phyloP scores from a whole-genome alignment of 2,888 invertebrate genomes.

The Lordiphosa andalusiaca region DNA sequence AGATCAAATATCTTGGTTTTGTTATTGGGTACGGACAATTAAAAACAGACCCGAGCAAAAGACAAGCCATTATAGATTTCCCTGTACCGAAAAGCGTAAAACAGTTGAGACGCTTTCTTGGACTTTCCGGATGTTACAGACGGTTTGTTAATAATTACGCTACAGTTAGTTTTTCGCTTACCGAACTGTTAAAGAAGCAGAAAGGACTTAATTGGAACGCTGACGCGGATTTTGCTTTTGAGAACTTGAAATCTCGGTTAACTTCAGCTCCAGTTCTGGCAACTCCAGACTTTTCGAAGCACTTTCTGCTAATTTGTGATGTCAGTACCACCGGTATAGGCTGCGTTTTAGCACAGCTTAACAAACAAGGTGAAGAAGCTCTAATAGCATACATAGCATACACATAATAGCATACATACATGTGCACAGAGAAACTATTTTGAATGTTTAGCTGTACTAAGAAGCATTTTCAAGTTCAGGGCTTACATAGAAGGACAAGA shows the following conservation, averaged over 20 bases:
- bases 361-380: constrained; percentile 3
- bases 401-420: too few species aligned
- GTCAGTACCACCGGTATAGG: constrained; percentile 1
- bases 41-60: background rate
- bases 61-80: background rate
- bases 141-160: constrained; percentile 8
- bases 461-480: constrained; percentile 4
- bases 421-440: constrained; percentile 7
- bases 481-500: constrained; percentile 12
- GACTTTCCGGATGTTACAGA: constrained; percentile 6
- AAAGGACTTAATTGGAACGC: constrained; percentile 1
- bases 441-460: constrained; percentile 5
- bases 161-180: background rate
- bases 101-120: background rate
- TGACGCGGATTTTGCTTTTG: background rate
- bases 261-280: constrained; percentile 1
- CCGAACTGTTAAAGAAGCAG: background rate
- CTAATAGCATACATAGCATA: constrained; percentile 10
- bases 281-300: background rate
- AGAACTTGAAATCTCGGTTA: too few species aligned
- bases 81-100: constrained; percentile 4
- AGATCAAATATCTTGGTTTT: constrained; percentile 4
- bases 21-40: constrained; percentile 6
- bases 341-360: background rate
- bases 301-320: background rate